Percentiles rank a stretch among this genome's conserved stretches.
Evolutionary conservation across 2,888 invertebrate species (phyloP).

Genomic region (Lasius platythorax): DNA sequence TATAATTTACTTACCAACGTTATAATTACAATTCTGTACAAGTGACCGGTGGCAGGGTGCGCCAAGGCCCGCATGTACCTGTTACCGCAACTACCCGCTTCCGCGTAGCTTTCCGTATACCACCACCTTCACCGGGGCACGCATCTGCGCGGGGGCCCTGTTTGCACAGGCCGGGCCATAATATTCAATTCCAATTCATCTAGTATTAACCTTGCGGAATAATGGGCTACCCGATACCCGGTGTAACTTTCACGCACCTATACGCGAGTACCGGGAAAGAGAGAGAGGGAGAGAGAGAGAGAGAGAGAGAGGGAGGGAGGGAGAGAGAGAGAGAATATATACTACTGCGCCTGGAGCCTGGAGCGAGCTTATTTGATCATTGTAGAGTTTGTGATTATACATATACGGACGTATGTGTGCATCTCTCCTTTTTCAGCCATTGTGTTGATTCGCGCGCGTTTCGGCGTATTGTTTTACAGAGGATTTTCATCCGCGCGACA

Average conservation of each 20-base stretch:
- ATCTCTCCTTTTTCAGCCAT: conserved; percentile 48
- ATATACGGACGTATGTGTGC: conserved; percentile 35
- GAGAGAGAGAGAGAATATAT: neutral
- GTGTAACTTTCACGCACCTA: conserved; percentile 63
- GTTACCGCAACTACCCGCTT: conserved; percentile 57
- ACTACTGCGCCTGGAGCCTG: conserved; percentile 24
- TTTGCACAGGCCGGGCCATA: conserved; percentile 84
- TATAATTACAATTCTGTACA: conserved; percentile 85
- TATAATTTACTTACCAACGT: conserved; percentile 86
- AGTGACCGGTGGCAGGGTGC: conserved; percentile 72
- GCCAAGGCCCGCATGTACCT: conserved; percentile 47
- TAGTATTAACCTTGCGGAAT: conserved; percentile 80
- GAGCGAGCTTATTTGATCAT: conserved; percentile 57
- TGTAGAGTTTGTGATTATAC: conserved; percentile 45
- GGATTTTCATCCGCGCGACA: conserved; percentile 27
- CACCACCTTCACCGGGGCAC: conserved; percentile 17
- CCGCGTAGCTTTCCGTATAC: conserved; percentile 26
- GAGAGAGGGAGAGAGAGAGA: neutral
- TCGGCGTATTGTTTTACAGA: conserved; percentile 23
- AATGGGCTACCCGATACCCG: conserved; percentile 67
- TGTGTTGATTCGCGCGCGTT: conserved; percentile 35
- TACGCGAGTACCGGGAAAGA: conserved; percentile 33
- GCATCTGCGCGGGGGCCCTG: conserved; percentile 67
- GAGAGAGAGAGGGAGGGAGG: too few relatives aligned
- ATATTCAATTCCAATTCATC: conserved; percentile 85